A percentile compares a stretch with the other conserved stretches of the same genome.
Evolutionary conservation across 2,113 vertebrate species (phyloP).

Genomic region (Petrocephalus microphthalmus): DNA sequence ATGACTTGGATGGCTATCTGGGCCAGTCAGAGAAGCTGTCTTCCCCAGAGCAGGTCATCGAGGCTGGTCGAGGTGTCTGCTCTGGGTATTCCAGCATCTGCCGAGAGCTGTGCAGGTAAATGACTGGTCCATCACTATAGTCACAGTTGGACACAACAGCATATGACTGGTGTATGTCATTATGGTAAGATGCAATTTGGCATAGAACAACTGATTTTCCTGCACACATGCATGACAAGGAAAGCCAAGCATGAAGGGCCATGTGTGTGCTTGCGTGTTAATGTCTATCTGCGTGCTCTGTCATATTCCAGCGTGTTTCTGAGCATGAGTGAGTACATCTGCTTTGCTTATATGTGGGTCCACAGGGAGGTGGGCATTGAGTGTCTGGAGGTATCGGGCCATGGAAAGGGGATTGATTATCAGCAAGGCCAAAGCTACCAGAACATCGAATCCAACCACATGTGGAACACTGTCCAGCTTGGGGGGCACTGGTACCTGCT

Average conservation of each 20-base stretch:
- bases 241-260: not conserved
- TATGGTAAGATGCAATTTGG: not conserved
- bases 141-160: not conserved
- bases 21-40: conserved; percentile 61
- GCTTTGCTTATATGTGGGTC: not conserved
- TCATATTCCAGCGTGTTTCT: not conserved
- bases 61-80: conserved; percentile 60
- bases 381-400: conserved; percentile 58
- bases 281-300: not conserved
- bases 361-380: conserved; percentile 54
- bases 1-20: conserved; percentile 62
- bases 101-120: conserved; percentile 69
- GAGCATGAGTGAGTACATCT: not conserved
- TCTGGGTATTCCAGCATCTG: conserved; percentile 64
- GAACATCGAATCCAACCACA: conserved; percentile 65
- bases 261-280: not conserved
- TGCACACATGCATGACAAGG: conserved; percentile 28
- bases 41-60: conserved; percentile 61
- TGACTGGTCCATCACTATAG: not conserved
- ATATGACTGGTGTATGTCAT: not conserved
- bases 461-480: conserved; percentile 66
- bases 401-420: conserved; percentile 62
- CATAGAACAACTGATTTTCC: not conserved
- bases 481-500: conserved; percentile 65
- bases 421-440: conserved; percentile 45